Evolutionary conservation across 2,797 vertebrate species (phyloP), one percentile per base, ranked within the genome.

Genomic region (Paramormyrops hopkinsi): DNA sequence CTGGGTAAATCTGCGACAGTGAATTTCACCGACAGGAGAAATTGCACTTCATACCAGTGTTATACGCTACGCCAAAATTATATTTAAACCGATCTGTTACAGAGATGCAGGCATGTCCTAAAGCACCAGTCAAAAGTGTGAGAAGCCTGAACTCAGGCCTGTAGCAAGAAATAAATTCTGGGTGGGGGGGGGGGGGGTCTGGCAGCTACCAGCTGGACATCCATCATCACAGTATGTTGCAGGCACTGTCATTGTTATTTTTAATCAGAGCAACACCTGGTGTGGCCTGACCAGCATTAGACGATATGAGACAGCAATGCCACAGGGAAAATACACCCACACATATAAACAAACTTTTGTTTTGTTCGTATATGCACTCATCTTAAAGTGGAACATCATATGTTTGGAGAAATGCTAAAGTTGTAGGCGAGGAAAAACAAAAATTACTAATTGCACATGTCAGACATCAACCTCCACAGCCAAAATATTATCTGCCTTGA

Each of bases 381-480:
- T 65, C 3, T 65, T 65, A 65, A 65, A 65, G 62, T 11, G 62
- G 62, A 65, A 3, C 1, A 29, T 65, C 62, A 65, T 12, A 65
- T 65, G 25, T 65, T 65, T 65, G 62, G 25, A 7, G 25, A 29
- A 86, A 59, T 8, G 56, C 7, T 22, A 59, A 59, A 22, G 56
- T 22, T 59, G 54, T 56, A n/a, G 85, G 87, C 87, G n/a, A 25
- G 51, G 82, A 69, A 29, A 83, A 90, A 89, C 62, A 59, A 76
- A 90, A 89, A 41, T 33, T 83, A 59, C n/a, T 89, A 56, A 76
- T 41, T 51, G 50, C 59, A 62, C 2, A 25, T 25, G 22, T 62
- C 59, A 25, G 22, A 25, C 8, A 62, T 11, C 22, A 62, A 11
- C 59, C 22, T 11, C 59, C 59, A 9, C 59, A 62, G 59, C 7